Evolutionary conservation across 2,888 invertebrate species (phyloP).

Genomic region (Lepidochitona cinerea): DNA sequence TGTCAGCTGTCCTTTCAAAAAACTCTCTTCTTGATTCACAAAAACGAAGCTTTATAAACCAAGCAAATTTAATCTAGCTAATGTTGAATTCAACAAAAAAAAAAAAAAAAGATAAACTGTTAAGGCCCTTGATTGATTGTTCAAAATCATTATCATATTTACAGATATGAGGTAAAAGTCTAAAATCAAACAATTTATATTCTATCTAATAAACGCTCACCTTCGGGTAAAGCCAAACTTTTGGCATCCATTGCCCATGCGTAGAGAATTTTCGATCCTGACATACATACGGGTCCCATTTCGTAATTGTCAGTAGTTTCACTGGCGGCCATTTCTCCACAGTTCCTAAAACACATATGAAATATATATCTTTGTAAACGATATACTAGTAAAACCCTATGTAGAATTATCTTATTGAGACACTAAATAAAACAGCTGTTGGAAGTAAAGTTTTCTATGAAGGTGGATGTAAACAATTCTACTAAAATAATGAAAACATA

Average conservation of each 20-base stretch:
- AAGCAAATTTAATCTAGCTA: too few species aligned
- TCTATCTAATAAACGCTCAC: slow-evolving; percentile 36
- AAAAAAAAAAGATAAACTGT: not conserved
- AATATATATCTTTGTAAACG: not conserved
- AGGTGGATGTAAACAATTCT: too few species aligned
- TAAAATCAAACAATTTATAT: not conserved
- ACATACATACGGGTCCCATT: slow-evolving; percentile 53
- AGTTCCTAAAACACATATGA: slow-evolving; percentile 69
- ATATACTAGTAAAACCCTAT: not conserved
- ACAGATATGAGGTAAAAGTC: not conserved
- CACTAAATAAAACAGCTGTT: not conserved
- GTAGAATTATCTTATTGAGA: not conserved
- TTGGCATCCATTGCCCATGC: slow-evolving; percentile 78
- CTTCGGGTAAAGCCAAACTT: slow-evolving; percentile 73
- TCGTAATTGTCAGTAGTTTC: slow-evolving; percentile 25
- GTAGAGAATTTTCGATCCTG: slow-evolving; percentile 73
- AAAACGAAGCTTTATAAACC: too few species aligned
- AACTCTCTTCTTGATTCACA: too few species aligned
- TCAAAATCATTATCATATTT: not conserved
- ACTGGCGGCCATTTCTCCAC: slow-evolving; percentile 69
- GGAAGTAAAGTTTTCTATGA: too few species aligned
- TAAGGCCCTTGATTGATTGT: not conserved
- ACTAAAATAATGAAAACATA: too few species aligned
- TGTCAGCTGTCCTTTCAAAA: too few species aligned
- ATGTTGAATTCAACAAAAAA: too few species aligned